These are phyloP conservation scores for Rhabdornis inornatus DNA, from an alignment of 2,113 vertebrate genomes.

Conservation along the genomic window DNA sequence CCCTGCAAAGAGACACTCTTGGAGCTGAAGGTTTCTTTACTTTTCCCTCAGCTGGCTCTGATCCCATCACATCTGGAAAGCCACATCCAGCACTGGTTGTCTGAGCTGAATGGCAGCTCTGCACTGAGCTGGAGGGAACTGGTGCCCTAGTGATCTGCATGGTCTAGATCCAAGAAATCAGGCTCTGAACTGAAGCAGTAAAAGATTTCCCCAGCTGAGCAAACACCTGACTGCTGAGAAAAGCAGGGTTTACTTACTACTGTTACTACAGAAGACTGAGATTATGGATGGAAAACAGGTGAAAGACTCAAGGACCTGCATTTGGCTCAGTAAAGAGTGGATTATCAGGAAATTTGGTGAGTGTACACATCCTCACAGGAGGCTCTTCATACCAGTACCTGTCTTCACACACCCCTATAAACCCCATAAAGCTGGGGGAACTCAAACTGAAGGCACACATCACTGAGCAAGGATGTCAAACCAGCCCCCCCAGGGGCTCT, in stretches of 20 bases:
- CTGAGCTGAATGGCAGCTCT: background rate
- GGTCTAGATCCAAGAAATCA: background rate
- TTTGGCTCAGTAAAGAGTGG: background rate
- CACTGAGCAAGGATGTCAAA: fast-evolving
- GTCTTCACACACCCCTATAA: background rate
- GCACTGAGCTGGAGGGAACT: background rate
- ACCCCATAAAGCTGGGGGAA: background rate
- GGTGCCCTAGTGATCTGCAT: background rate
- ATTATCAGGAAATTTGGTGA: background rate
- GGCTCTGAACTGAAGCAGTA: background rate
- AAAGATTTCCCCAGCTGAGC: background rate
- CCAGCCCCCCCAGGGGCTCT: fast-evolving
- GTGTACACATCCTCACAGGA: background rate
- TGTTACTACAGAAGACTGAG: background rate
- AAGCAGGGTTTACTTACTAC: background rate
- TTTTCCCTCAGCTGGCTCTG: background rate
- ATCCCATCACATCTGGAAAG: background rate
- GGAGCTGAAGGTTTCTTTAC: background rate
- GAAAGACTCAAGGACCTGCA: background rate
- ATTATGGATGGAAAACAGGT: background rate
- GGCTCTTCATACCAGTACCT: background rate
- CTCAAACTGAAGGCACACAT: background rate
- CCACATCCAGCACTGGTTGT: background rate
- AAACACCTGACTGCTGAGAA: background rate
- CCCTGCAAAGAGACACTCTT: background rate